These are phyloP conservation scores for Archivesica marissinica DNA, from an alignment of 1,140 invertebrate genomes.

Conservation along the genomic window DNA sequence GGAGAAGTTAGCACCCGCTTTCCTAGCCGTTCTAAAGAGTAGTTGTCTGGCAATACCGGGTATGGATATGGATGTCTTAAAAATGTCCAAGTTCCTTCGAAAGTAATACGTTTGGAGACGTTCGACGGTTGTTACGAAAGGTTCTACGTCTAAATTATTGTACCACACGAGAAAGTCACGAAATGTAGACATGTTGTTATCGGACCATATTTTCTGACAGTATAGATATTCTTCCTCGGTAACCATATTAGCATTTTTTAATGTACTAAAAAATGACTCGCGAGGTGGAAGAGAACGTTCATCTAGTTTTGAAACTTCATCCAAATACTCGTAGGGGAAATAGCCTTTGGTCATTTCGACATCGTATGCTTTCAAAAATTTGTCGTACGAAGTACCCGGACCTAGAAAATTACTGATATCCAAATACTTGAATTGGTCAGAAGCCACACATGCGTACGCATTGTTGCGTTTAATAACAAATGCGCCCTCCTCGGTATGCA, in stretches of 20 bases:
- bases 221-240: conserved; percentile 55
- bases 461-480: conserved; percentile 50
- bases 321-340: conserved; percentile 65
- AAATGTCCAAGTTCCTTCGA: neutral
- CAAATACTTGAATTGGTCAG: conserved; percentile 4
- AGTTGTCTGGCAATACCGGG: conserved; percentile 61
- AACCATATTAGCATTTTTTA: conserved; percentile 59
- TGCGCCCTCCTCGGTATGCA: neutral
- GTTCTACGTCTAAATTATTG: no score
- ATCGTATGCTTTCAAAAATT: conserved; percentile 66
- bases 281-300: neutral
- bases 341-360: conserved; percentile 57
- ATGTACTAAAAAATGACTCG: conserved; percentile 51
- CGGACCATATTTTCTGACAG: conserved; percentile 58
- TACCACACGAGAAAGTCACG: no score
- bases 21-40: conserved; percentile 54
- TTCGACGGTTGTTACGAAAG: conserved; percentile 59
- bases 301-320: conserved; percentile 33
- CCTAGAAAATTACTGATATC: conserved; percentile 64
- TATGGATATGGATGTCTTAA: conserved; percentile 36
- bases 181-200: no score
- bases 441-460: conserved; percentile 42
- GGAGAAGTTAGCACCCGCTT: no score
- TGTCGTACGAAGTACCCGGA: no score
- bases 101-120: conserved; percentile 52